Percentiles rank a stretch among this genome's conserved stretches.
Conservation (phyloP, 1,140 invertebrate genomes). For the Calycopis cecrops region DNA sequence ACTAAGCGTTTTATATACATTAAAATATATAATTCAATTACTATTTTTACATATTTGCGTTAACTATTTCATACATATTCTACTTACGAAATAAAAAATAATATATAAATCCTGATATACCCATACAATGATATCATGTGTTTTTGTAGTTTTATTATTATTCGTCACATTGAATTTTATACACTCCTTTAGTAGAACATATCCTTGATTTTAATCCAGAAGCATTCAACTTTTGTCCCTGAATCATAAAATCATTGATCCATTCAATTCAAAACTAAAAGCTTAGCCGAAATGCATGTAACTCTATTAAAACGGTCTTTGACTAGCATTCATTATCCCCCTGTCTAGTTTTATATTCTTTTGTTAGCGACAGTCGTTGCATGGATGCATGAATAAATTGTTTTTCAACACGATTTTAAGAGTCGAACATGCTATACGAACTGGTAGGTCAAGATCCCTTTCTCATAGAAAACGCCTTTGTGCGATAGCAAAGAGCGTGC, state of each 20-base stretch:
- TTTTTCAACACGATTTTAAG: constrained; percentile 59
- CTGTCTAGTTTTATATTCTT: constrained; percentile 72
- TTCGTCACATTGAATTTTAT: neutral
- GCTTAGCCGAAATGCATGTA: constrained; percentile 59
- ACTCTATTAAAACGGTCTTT: constrained; percentile 69
- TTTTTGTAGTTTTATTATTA: neutral
- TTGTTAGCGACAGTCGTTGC: constrained; percentile 62
- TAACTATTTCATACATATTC: too few relatives aligned
- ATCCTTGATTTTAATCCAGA: constrained; percentile 6
- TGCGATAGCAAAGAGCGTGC: constrained; percentile 67
- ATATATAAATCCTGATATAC: too few relatives aligned
- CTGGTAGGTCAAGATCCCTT: constrained; percentile 74
- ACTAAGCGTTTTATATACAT: too few relatives aligned
- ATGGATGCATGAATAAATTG: constrained; percentile 73
- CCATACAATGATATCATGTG: neutral
- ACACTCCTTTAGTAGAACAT: neutral
- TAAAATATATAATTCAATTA: too few relatives aligned
- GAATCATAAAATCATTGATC: constrained; percentile 33
- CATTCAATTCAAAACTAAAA: constrained; percentile 49
- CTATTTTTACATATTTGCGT: too few relatives aligned
- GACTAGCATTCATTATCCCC: constrained; percentile 71
- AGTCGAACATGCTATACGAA: constrained; percentile 62
- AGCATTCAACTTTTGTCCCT: constrained; percentile 18
- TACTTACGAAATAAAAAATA: too few relatives aligned
- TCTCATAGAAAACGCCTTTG: constrained; percentile 71